Conservation (phyloP, 2,113 vertebrate genomes). For the Neotoma lepida region DNA sequence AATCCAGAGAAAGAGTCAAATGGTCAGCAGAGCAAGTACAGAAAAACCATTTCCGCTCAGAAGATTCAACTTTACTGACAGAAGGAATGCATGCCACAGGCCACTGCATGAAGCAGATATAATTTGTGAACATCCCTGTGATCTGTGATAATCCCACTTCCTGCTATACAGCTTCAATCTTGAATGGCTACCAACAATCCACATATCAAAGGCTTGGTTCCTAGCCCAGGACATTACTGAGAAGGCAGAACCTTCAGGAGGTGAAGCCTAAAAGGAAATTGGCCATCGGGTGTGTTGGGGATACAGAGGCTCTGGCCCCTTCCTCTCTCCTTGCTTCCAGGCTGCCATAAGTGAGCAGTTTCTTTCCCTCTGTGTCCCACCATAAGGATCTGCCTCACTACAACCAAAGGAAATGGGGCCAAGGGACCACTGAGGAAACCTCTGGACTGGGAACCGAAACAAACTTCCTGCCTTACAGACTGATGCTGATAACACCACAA, state of each 20-base stretch:
- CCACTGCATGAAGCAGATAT: not conserved
- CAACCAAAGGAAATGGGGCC: not conserved
- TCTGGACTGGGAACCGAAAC: no score
- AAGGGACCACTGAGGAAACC: no score
- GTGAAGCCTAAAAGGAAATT: not conserved
- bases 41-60: not conserved
- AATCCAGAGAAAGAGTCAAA: not conserved
- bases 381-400: not conserved
- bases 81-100: not conserved
- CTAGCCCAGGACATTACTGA: not conserved
- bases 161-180: not conserved
- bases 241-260: not conserved
- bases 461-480: fast-evolving
- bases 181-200: not conserved
- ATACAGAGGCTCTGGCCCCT: no score
- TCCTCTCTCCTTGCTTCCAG: not conserved
- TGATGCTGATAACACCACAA: not conserved
- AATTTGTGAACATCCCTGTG: fast-evolving
- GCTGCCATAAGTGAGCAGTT: not conserved
- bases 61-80: not conserved
- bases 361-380: not conserved
- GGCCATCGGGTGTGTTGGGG: not conserved
- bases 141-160: not conserved
- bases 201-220: no score
- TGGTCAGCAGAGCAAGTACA: not conserved